A percentile compares a stretch with the other conserved stretches of the same genome.
These are phyloP conservation scores for Plutomurus gul DNA, from an alignment of 1,140 invertebrate species.

Conservation along the genomic window DNA sequence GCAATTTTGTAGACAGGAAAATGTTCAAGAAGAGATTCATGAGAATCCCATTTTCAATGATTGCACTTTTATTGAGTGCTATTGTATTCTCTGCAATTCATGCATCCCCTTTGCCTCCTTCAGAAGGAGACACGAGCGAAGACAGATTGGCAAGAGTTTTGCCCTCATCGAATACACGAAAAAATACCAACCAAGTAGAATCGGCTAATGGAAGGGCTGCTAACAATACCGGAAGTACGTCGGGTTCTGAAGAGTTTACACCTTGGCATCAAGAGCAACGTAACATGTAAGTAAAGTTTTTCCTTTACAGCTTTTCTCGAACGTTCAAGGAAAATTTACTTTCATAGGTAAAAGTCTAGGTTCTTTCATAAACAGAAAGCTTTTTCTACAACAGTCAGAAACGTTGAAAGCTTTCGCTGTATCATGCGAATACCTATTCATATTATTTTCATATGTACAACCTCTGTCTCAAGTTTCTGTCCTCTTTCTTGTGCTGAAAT, in stretches of 20 bases:
- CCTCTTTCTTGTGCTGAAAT: too few relatives aligned
- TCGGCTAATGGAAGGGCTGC: background rate
- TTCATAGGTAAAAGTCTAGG: too few relatives aligned
- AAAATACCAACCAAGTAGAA: background rate
- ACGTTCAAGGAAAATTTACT: too few relatives aligned
- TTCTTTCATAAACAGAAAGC: too few relatives aligned
- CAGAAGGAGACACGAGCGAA: background rate
- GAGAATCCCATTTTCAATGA: background rate
- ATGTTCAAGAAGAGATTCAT: background rate
- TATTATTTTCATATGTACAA: too few relatives aligned
- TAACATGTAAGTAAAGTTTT: background rate
- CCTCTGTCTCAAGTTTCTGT: too few relatives aligned
- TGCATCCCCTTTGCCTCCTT: background rate
- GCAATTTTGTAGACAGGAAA: background rate
- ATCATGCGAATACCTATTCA: too few relatives aligned
- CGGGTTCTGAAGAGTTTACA: constrained; percentile 7
- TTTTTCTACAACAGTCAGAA: too few relatives aligned
- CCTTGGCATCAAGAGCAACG: constrained; percentile 5
- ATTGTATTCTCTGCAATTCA: background rate
- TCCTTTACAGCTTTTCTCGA: background rate
- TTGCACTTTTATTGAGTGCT: background rate
- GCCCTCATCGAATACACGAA: background rate
- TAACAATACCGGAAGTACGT: background rate
- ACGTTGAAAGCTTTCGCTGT: too few relatives aligned
- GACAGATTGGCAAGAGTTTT: background rate